Base-by-base conservation (phyloP, 2,797 vertebrate genomes). In the Cossypha niveicapilla region DNA sequence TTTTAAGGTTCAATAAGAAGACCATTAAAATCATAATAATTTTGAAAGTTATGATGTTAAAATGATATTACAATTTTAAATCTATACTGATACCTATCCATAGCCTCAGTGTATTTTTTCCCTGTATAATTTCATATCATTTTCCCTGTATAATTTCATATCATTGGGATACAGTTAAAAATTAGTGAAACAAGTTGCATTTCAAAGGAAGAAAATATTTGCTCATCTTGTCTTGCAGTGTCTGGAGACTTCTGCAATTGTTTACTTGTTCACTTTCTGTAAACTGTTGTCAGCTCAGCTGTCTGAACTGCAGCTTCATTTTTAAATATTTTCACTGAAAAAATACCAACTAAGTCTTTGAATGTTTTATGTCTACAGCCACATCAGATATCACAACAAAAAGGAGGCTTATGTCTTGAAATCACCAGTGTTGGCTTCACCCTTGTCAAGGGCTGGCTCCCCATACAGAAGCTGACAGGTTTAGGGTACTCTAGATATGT, bases 211-310 rank as follows among this genome's bases (percentile, higher is more conserved):
- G 66, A 80, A 91, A 93, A 88, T 88, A 94, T 77, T 92, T 42
- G 24, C 73, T 95, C 72, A 60, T 93, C 70, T 95, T 88, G 79
- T 79, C 73, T 93, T 86, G 58, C 50, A 92, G 76, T 92, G 94
- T 95, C 95, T 96, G 70, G 96, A 96, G 95, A 93, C 83, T 95
- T 94, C 93, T 89, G 60, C 83, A 93, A 93, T 86, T 95, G 93
- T 97, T 91, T 94, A 89, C 51, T 97, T 88, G 67, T 88, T 96
- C 93, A 62, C 75, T 94, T 85, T 93, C 92, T 95, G 73, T 90
- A 94, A 94, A 84, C 83, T 96, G 61, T 94, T 97, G 96, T 97
- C 95, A 97, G 71, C 68, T 94, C 93, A 94, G 88, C 94, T 97
- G 95, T 96, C 94, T 96, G 90, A 97, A 96, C 94, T 88, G 89